Evolutionary conservation across 2,888 invertebrate genomes (phyloP).

Genomic region (Scaptomyza cyrtandrae): DNA sequence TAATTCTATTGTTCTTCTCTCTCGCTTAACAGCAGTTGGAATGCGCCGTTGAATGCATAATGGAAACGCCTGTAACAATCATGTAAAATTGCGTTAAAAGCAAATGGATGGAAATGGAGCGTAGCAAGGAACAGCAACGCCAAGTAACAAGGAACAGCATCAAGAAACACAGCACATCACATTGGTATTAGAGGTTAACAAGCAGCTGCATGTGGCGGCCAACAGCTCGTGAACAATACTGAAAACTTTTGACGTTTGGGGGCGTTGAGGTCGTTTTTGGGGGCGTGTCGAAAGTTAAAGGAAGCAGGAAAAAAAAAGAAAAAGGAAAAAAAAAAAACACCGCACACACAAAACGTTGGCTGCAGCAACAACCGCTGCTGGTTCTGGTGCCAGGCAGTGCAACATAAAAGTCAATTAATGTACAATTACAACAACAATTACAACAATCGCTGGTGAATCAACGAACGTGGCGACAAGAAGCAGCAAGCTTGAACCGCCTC

Average conservation of each 20-base stretch:
- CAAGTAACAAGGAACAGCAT: constrained; percentile 19
- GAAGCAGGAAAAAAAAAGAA: not conserved
- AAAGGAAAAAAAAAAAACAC: not conserved
- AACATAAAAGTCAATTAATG: constrained; percentile 78
- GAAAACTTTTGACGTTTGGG: constrained; percentile 23
- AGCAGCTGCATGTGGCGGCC: constrained; percentile 34
- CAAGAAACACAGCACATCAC: constrained; percentile 57
- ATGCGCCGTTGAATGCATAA: constrained; percentile 37
- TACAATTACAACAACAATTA: constrained; percentile 69
- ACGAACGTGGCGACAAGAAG: constrained; percentile 33
- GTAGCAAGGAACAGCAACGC: constrained; percentile 2
- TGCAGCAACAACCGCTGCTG: not conserved
- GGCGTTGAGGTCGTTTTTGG: not conserved
- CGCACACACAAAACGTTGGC: constrained; percentile 2
- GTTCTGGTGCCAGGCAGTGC: constrained; percentile 11
- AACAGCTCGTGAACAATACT: constrained; percentile 31
- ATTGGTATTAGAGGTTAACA: constrained; percentile 70
- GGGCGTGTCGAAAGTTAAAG: constrained; percentile 36
- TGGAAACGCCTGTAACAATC: constrained; percentile 71
- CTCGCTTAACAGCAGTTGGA: constrained; percentile 16
- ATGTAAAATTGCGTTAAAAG: constrained; percentile 63
- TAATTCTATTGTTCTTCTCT: constrained; percentile 10
- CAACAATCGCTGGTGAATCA: constrained; percentile 42
- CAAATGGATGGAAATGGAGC: constrained; percentile 52
- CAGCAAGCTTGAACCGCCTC: not conserved